These are phyloP conservation scores for Eonycteris spelaea DNA, from an alignment of 2,113 vertebrate species.

Conservation along the genomic window DNA sequence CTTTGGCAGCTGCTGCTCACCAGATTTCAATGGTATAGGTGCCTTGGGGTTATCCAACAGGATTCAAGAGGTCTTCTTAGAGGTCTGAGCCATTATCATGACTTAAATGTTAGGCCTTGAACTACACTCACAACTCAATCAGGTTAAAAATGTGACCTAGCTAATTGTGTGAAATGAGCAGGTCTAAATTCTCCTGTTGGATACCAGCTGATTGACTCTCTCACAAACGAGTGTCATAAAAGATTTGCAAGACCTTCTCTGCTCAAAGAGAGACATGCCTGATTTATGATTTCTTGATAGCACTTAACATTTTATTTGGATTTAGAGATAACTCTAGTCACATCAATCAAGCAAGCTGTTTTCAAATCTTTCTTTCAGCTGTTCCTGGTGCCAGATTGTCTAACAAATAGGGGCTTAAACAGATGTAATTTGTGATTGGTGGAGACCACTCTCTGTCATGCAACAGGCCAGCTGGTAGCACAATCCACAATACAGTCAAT, in stretches of 20 bases:
- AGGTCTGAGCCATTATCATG: not conserved
- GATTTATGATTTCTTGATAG: constrained; percentile 63
- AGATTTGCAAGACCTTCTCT: not conserved
- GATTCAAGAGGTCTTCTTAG: not conserved
- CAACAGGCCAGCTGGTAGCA: constrained; percentile 58
- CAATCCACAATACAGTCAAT: not conserved
- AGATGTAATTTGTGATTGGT: constrained; percentile 66
- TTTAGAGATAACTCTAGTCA: constrained; percentile 53
- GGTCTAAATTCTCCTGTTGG: constrained; percentile 19
- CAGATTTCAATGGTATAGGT: not conserved
- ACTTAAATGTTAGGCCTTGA: not conserved
- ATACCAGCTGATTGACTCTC: not conserved
- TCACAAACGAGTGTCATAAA: not conserved
- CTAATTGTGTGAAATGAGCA: not conserved
- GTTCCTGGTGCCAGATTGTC: constrained; percentile 73
- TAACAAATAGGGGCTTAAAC: constrained; percentile 65
- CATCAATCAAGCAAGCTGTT: constrained; percentile 63
- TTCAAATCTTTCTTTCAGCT: constrained; percentile 69
- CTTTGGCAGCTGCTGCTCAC: not conserved
- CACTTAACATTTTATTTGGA: constrained; percentile 72
- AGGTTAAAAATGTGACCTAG: not conserved
- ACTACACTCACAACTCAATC: not conserved
- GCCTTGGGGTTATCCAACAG: not conserved
- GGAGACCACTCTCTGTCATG: constrained; percentile 28
- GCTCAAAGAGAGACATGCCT: constrained; percentile 15